These are phyloP conservation scores for Gadus chalcogrammus DNA, from an alignment of 2,113 vertebrate genomes.

Conservation along the genomic window DNA sequence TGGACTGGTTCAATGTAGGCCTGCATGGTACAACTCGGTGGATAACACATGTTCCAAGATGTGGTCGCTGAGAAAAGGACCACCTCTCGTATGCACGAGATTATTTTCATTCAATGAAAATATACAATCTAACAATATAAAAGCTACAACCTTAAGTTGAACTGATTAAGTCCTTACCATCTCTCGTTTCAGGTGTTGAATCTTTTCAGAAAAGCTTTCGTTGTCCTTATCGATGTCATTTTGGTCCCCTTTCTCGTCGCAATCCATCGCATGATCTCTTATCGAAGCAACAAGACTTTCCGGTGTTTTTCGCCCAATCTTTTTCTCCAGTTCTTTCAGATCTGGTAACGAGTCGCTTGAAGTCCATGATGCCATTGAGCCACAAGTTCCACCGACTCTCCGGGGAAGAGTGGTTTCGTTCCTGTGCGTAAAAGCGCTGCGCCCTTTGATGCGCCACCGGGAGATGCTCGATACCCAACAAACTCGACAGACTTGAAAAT, in stretches of 20 bases:
- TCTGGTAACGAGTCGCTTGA: conserved; percentile 61
- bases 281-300: conserved; percentile 78
- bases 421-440: conserved; percentile 23
- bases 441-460: neutral
- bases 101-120: neutral
- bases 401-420: neutral
- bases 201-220: conserved; percentile 71
- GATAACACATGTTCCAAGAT: neutral
- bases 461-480: neutral
- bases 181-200: conserved; percentile 76
- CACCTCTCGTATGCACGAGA: neutral
- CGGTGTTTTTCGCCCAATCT: conserved; percentile 80
- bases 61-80: conserved; percentile 33
- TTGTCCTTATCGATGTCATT: neutral
- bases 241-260: conserved; percentile 23
- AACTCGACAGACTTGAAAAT: neutral
- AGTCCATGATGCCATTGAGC: conserved; percentile 61
- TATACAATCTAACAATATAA: neutral
- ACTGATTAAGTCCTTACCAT: conserved; percentile 74
- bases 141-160: conserved; percentile 8
- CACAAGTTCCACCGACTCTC: neutral
- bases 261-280: conserved; percentile 52
- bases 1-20: conserved; percentile 12
- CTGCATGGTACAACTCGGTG: neutral
- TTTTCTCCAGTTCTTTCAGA: conserved; percentile 78